Evolutionary conservation across 2,888 invertebrate species (phyloP).

Genomic region (Linnaemya tessellans): DNA sequence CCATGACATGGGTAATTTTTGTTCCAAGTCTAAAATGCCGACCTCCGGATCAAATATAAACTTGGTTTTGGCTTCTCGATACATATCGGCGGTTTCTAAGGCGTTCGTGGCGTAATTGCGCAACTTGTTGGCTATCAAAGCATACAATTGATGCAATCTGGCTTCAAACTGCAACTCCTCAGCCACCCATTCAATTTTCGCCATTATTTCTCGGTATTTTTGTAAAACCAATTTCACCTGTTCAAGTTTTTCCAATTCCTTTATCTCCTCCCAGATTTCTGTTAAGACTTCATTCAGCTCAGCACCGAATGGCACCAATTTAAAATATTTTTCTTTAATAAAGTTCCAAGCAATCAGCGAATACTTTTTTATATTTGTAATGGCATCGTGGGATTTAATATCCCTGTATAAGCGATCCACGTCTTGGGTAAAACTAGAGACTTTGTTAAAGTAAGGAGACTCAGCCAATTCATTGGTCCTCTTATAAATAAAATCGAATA

Average conservation of each 20-base stretch:
- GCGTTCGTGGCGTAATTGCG: constrained; percentile 90
- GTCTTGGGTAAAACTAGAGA: constrained; percentile 91
- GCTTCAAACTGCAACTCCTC: constrained; percentile 90
- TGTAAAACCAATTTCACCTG: constrained; percentile 85
- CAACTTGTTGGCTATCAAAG: constrained; percentile 88
- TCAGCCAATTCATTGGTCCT: constrained; percentile 91
- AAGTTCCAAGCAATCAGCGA: constrained; percentile 87
- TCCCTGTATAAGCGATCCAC: constrained; percentile 91
- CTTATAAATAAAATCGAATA: constrained; percentile 91
- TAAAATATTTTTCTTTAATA: constrained; percentile 87
- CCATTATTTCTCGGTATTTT: constrained; percentile 86
- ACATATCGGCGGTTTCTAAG: constrained; percentile 90
- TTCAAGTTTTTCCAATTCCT: constrained; percentile 86
- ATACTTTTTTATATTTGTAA: constrained; percentile 92
- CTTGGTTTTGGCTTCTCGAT: constrained; percentile 92
- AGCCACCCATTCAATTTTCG: constrained; percentile 88
- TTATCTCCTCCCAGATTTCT: constrained; percentile 86
- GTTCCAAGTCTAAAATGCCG: constrained; percentile 91
- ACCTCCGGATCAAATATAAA: constrained; percentile 92
- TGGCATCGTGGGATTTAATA: constrained; percentile 89
- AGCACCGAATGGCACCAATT: constrained; percentile 87
- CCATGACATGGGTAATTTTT: constrained; percentile 95
- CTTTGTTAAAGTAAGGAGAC: constrained; percentile 91
- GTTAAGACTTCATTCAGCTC: constrained; percentile 86
- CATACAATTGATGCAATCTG: constrained; percentile 86